phyloP scores from a whole-genome alignment of 37 sponge, comb jelly and placozoan genomes.

The Agelas oroides region DNA sequence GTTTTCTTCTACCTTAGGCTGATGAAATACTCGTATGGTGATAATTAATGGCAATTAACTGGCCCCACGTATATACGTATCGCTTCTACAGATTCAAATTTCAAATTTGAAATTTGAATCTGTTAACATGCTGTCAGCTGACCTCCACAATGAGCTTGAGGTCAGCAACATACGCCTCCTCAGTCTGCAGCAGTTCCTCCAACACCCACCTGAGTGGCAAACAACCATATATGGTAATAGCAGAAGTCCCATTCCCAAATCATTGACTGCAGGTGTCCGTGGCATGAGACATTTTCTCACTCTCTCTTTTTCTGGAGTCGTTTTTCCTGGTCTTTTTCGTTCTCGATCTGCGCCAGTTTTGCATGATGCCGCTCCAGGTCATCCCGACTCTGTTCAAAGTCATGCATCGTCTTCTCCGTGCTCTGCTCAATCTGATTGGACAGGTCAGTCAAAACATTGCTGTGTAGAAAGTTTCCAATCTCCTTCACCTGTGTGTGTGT shows the following conservation, averaged over 20 bases:
- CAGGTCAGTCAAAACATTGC: conserved; percentile 46
- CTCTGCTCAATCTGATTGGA: conserved; percentile 34
- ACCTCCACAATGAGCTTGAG: conserved; percentile 60
- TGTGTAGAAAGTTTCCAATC: conserved; percentile 45
- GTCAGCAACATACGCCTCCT: conserved; percentile 60
- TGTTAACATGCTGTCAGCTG: too few relatives aligned
- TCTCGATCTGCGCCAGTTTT: conserved; percentile 56
- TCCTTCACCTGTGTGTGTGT: conserved; percentile 20
- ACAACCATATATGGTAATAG: too few relatives aligned
- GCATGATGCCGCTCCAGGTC: conserved; percentile 42
- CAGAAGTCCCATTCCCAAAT: too few relatives aligned
- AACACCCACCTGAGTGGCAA: conserved; percentile 77
- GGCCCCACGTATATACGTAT: too few relatives aligned
- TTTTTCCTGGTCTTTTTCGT: conserved; percentile 55
- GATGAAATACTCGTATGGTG: too few relatives aligned
- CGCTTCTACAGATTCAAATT: too few relatives aligned
- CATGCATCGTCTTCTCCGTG: conserved; percentile 39
- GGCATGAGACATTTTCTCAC: too few relatives aligned
- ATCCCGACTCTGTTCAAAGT: conserved; percentile 22
- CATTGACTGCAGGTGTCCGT: too few relatives aligned
- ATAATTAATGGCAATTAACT: too few relatives aligned
- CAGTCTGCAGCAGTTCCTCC: conserved; percentile 76
- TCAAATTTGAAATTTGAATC: too few relatives aligned
- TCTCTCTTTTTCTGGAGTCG: conserved; percentile 66
- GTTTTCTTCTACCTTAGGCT: too few relatives aligned